Evolutionary conservation across 2,113 vertebrate species (phyloP), one percentile per base, ranked within the genome.

Genomic region (Lichenostomus cassidix): DNA sequence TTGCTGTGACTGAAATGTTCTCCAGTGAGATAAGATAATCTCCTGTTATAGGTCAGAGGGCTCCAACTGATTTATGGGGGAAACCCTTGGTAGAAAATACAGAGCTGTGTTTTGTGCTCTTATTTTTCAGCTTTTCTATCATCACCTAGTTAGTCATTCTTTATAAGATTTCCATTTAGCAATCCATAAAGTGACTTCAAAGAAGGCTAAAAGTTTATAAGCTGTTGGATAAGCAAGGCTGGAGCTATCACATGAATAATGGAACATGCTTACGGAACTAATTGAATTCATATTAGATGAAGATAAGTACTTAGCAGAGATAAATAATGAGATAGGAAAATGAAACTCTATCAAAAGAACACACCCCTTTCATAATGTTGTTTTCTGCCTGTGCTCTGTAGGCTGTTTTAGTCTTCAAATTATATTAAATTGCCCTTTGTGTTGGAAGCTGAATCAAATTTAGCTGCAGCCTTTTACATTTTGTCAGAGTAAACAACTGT

Each of bases 111-210:
- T 96, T 95, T 95, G 87, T 89, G 96, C 94, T 97, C 95, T 97
- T 98, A 95, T 97, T 98, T 97, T 96, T 96, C 83, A 82, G 78
- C 97, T 98, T 95, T 96, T 94, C 96, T 97, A 89, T 98, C 97
- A 96, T 98, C 98, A 98, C 97, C 97, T 98, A 97, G 95, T 98
- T 98, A 98, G 97, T 98, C 98, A 97, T 98, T 95, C 91, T 83
- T 89, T 95, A 79, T 96, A 97, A 93, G 96, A 96, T 96, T 95
- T 95, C 91, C 93, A 90, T 96, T 97, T 97, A 98, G 92, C 95
- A 97, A 87, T 97, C 95, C 97, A 97, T 97, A 97, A 97, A 98
- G 87, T 90, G 94, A 98, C 97, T 98, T 99, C 97, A 98, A 98
- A 98, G 97, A 88, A 96, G 82, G 91, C 75, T 71, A 94, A 90